Conservation (phyloP, 2,888 invertebrate genomes). For the Brachyptera putata region DNA sequence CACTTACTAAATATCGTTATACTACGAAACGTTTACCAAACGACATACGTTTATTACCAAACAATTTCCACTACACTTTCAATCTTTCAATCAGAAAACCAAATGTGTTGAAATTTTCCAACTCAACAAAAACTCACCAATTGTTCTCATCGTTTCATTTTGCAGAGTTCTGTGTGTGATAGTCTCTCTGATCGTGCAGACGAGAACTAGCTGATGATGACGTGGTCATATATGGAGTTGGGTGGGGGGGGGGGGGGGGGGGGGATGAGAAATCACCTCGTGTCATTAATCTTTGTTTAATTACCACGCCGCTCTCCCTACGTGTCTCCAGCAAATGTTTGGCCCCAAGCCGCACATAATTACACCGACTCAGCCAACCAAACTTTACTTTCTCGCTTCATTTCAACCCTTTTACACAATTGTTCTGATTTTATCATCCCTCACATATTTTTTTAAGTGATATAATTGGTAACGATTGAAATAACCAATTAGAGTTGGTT, state of each 20-base stretch:
- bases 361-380: constrained; percentile 9
- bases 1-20: too few species aligned
- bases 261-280: constrained; percentile 3
- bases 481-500: constrained; percentile 4
- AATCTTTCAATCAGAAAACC: too few species aligned
- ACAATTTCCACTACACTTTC: too few species aligned
- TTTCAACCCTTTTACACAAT: neutral
- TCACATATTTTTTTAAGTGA: neutral
- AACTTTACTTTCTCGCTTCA: neutral
- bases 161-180: too few species aligned
- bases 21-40: too few species aligned
- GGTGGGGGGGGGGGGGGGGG: neutral
- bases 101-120: too few species aligned
- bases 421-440: neutral
- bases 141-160: too few species aligned
- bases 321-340: neutral
- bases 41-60: too few species aligned
- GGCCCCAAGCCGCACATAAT: neutral
- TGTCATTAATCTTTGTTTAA: constrained; percentile 17
- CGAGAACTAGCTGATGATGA: too few species aligned
- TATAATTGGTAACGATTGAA: constrained; percentile 6
- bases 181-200: too few species aligned
- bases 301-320: neutral
- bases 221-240: neutral
- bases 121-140: too few species aligned